Base-by-base conservation (phyloP, 2,797 vertebrate species). In the Phrynocephalus vlangalii region DNA sequence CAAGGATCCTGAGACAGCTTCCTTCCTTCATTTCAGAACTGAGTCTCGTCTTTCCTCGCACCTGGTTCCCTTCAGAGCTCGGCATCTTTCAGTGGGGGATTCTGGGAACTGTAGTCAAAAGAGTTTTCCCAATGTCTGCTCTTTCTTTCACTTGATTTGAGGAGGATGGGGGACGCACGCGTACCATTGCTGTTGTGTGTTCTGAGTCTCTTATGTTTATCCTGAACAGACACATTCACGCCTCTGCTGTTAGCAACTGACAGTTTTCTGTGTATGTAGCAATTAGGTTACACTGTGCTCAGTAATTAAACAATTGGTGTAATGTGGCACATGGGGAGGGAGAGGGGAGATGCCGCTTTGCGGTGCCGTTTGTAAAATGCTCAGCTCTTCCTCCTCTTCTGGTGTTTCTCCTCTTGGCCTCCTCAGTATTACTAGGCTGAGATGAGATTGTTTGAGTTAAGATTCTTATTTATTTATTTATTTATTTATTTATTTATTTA, bases 241-340 rank as follows among this genome's bases (percentile, higher is more conserved):
- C 71, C 83, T 82, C 79, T 88, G 63, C 83, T 68, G 83, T 85
- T 82, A 82, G 71, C 71, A 38, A 52, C 75, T 8, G 48, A 56
- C 78, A 76, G n/a, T 85, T 85, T 81, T 82, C 71, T 76, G 71
- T 5, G 38, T 85, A 85, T 48, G 20, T 82, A 88, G 87, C 79
- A 88, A 88, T 88, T 88, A 88, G 71, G 44, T 75, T 85, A 33
- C 26, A n/a, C 78, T 1, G 8, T 68, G 79, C 87, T 88, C 76
- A 60, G 70, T 85, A 88, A 88, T 88, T 85, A 88, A 88, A 70
- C 83, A 85, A 85, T 88, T 88, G 83, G 60, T 30, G 28, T 88
- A 88, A 88, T 82, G 63, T 9, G 44, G 71, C 56, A 70, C 81
- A n/a, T 28, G 78, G 44, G 15, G 28, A 16, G 1, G 13, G 33